These are phyloP conservation scores for Fregetta grallaria DNA, from an alignment of 2,113 vertebrate species.

Conservation along the genomic window DNA sequence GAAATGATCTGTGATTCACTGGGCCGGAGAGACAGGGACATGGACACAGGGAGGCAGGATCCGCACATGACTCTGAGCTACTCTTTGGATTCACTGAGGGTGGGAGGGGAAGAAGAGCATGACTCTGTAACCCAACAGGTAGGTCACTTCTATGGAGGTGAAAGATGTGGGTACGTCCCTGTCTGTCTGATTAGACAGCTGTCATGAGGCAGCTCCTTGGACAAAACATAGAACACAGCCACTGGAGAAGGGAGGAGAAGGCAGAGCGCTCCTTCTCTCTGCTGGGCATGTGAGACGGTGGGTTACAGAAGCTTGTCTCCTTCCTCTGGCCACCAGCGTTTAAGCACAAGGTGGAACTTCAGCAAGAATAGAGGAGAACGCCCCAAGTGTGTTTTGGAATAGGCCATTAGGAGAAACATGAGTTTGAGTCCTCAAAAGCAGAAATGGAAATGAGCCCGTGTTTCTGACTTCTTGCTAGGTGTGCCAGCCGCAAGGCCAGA, in stretches of 20 bases:
- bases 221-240: not conserved
- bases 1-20: not conserved
- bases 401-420: not conserved
- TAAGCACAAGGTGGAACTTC: not conserved
- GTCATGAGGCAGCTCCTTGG: not conserved
- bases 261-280: not conserved
- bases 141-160: not conserved
- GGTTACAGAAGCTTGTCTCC: not conserved
- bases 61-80: rapidly evolving
- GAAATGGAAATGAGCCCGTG: not conserved
- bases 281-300: not conserved
- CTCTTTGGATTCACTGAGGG: not conserved
- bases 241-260: not conserved
- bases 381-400: not conserved
- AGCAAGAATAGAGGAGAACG: not conserved
- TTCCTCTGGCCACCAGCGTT: not conserved
- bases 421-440: not conserved
- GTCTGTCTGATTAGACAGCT: not conserved
- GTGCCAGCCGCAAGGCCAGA: not conserved
- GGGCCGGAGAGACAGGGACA: not conserved
- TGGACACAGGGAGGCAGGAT: not conserved
- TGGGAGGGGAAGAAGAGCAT: not conserved
- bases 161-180: not conserved
- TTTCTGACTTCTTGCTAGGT: not conserved
- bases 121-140: not conserved